phyloP scores from a whole-genome alignment of 2,113 vertebrate genomes.

The Pogonocichla stellata region DNA sequence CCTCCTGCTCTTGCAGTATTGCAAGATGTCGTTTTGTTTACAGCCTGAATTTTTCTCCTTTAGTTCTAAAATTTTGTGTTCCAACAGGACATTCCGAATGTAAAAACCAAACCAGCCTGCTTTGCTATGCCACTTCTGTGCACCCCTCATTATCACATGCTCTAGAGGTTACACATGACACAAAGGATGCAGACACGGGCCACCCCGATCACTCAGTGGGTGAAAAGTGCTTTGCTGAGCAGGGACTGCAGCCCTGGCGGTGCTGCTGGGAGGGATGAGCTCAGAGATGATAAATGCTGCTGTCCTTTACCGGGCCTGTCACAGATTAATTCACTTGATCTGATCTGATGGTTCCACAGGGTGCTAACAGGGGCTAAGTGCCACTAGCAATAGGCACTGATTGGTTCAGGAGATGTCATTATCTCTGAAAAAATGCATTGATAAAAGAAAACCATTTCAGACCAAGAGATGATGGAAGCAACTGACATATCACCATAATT shows the following conservation, averaged over 20 bases:
- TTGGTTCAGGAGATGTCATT: constrained; percentile 47
- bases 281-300: constrained; percentile 12
- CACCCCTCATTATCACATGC: neutral
- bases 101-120: neutral
- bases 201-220: neutral
- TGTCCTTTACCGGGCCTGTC: neutral
- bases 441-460: constrained; percentile 23
- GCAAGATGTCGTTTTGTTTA: neutral
- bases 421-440: constrained; percentile 20
- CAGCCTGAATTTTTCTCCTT: neutral
- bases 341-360: constrained; percentile 21
- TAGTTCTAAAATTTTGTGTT: neutral
- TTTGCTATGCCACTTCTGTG: neutral
- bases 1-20: neutral
- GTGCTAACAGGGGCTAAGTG: constrained; percentile 42
- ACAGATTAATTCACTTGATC: constrained; percentile 41
- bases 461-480: neutral
- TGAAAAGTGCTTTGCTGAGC: neutral
- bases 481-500: neutral
- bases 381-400: constrained; percentile 23
- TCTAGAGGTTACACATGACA: neutral
- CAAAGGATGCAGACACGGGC: neutral
- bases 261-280: neutral
- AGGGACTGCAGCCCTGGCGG: neutral
- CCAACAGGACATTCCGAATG: neutral